Evolutionary conservation across 2,888 invertebrate species (phyloP).

Genomic region (Leistus spinibarbis): DNA sequence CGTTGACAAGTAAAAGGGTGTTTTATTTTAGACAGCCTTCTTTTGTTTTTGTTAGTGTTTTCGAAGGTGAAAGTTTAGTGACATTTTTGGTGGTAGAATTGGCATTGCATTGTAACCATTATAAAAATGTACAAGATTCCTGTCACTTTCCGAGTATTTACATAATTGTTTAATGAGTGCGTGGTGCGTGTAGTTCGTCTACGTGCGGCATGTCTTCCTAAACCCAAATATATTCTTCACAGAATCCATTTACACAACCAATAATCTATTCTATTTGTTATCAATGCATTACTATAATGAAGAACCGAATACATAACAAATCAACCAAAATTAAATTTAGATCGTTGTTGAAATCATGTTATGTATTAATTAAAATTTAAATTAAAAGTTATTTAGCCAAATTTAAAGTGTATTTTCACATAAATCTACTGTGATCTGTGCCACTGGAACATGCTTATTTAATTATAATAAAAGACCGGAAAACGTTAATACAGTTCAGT

Average conservation of each 20-base stretch:
- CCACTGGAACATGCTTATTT: slow-evolving; percentile 24
- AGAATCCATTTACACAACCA: not conserved
- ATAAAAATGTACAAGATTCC: slow-evolving; percentile 35
- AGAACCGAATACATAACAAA: slow-evolving; percentile 33
- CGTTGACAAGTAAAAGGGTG: not conserved
- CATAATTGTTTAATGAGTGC: slow-evolving; percentile 35
- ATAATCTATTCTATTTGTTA: not conserved
- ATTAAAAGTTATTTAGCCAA: slow-evolving; percentile 8
- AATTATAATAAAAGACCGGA: slow-evolving; percentile 36
- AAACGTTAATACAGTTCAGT: slow-evolving; percentile 29
- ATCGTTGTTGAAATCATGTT: slow-evolving; percentile 17
- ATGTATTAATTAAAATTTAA: slow-evolving; percentile 29
- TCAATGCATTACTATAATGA: slow-evolving; percentile 33
- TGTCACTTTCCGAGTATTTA: slow-evolving; percentile 38
- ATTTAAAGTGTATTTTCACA: slow-evolving; percentile 12
- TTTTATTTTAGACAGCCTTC: not conserved
- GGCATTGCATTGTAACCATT: slow-evolving; percentile 22
- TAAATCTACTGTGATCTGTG: slow-evolving; percentile 18
- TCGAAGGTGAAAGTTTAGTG: not conserved
- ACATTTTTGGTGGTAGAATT: slow-evolving; percentile 7
- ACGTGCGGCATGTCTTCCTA: slow-evolving; percentile 24
- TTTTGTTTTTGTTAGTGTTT: not conserved
- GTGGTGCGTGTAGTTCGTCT: slow-evolving; percentile 23
- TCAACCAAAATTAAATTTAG: slow-evolving; percentile 37
- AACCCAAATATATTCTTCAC: not conserved